Percentiles rank a stretch among this genome's conserved stretches.
These are phyloP conservation scores for Sarcophaga variegata DNA, from an alignment of 2,888 invertebrate species.

Conservation along the genomic window DNA sequence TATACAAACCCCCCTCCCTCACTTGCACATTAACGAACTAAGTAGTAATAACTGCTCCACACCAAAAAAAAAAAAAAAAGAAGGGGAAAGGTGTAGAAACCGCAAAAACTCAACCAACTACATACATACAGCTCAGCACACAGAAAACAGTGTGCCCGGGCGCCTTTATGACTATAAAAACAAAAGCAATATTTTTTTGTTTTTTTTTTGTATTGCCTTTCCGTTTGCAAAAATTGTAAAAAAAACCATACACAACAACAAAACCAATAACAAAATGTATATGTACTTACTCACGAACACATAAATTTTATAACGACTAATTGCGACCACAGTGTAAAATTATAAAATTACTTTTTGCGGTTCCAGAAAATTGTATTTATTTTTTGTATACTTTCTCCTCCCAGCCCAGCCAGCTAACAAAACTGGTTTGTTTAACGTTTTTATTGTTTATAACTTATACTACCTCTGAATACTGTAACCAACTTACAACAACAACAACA, in stretches of 20 bases:
- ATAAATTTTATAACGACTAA: conserved; percentile 78
- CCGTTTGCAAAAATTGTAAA: conserved; percentile 20
- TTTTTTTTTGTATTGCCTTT: conserved; percentile 44
- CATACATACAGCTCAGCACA: not conserved
- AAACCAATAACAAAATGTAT: not conserved
- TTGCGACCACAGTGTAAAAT: conserved; percentile 76
- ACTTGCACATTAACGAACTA: not conserved
- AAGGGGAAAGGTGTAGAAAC: not conserved
- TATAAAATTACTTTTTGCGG: conserved; percentile 79
- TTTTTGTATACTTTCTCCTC: not conserved
- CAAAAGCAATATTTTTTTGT: conserved; percentile 78
- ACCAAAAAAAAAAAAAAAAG: not conserved
- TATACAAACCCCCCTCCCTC: not conserved
- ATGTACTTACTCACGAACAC: conserved; percentile 4
- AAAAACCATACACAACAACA: conserved; percentile 33
- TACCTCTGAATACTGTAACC: not conserved
- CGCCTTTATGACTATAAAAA: conserved; percentile 76
- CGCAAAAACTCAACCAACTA: not conserved
- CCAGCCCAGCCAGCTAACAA: not conserved
- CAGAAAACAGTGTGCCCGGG: conserved; percentile 36
- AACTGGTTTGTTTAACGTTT: conserved; percentile 9
- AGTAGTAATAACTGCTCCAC: not conserved
- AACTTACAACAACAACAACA: too few relatives aligned
- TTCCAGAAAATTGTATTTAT: conserved; percentile 39
- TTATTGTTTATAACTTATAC: conserved; percentile 36